Conservation (phyloP, 2,797 vertebrate species). For the Tokudaia muenninki region DNA sequence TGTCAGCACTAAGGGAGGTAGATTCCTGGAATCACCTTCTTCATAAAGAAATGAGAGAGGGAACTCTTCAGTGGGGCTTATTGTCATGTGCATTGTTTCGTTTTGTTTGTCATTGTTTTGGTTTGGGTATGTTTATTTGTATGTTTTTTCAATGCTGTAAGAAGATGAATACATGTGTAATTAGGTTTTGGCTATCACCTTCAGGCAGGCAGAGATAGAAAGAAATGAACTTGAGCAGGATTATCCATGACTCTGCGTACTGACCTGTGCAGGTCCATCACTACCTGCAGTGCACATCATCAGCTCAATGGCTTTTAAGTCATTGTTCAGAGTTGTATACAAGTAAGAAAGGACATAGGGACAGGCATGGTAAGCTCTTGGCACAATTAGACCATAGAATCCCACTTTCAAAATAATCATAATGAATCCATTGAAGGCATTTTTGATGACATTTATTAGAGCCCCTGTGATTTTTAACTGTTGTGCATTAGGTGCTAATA, state of each 20-base stretch:
- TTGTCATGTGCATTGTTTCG: background rate
- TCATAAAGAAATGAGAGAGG: background rate
- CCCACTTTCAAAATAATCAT: background rate
- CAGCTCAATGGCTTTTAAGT: background rate
- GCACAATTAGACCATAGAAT: background rate
- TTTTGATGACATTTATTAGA: background rate
- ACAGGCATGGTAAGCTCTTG: background rate
- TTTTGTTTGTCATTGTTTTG: background rate
- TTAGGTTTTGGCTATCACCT: background rate
- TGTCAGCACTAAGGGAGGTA: background rate
- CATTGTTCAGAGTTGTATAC: background rate
- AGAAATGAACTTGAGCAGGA: background rate
- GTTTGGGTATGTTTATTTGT: background rate
- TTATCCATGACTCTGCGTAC: background rate
- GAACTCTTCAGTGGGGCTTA: background rate
- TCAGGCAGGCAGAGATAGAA: background rate
- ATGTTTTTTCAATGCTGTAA: background rate
- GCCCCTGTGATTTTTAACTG: background rate
- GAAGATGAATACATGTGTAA: background rate
- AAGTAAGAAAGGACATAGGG: background rate
- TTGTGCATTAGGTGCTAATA: background rate
- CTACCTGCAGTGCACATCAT: background rate
- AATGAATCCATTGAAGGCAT: constrained; percentile 2
- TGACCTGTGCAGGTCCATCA: background rate
- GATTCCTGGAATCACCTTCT: background rate